Percentiles rank a stretch among this genome's conserved stretches.
Evolutionary conservation across 2,797 vertebrate genomes (phyloP).

Genomic region (Poeciliopsis infans): DNA sequence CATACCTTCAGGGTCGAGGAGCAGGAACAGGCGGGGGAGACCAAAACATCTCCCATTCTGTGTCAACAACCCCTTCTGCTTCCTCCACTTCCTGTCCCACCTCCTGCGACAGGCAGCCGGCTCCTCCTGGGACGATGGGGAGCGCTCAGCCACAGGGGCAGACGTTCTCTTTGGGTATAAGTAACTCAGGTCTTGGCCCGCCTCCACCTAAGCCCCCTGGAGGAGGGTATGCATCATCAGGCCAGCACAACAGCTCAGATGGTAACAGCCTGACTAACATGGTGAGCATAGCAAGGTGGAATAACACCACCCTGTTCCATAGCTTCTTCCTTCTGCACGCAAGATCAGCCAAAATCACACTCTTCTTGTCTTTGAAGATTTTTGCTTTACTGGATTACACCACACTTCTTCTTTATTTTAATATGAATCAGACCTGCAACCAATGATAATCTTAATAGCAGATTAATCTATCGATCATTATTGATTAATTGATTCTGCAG

Average conservation of each 20-base stretch:
- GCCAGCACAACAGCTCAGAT: slow-evolving; percentile 73
- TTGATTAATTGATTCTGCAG: too few species aligned
- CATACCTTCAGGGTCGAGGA: slow-evolving; percentile 84
- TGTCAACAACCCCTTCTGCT: slow-evolving; percentile 50
- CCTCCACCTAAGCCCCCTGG: slow-evolving; percentile 69
- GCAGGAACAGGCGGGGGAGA: slow-evolving; percentile 66
- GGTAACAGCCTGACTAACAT: slow-evolving; percentile 52
- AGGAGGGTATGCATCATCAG: slow-evolving; percentile 64
- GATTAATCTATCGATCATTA: too few species aligned
- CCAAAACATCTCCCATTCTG: slow-evolving; percentile 61
- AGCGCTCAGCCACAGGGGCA: slow-evolving; percentile 75
- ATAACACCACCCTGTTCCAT: background rate
- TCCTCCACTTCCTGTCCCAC: slow-evolving; percentile 47
- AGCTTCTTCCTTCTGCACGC: background rate
- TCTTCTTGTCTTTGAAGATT: background rate
- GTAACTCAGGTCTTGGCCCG: slow-evolving; percentile 73
- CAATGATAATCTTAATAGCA: too few species aligned
- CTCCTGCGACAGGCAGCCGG: slow-evolving; percentile 81
- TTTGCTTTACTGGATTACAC: background rate
- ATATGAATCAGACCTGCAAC: background rate
- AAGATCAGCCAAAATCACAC: slow-evolving; percentile 4
- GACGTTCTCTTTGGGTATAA: slow-evolving; percentile 79
- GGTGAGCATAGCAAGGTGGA: slow-evolving; percentile 74
- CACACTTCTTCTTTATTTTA: background rate
- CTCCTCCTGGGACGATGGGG: slow-evolving; percentile 73